Conservation (phyloP, 1,140 invertebrate species). For the Lucilia sericata region DNA sequence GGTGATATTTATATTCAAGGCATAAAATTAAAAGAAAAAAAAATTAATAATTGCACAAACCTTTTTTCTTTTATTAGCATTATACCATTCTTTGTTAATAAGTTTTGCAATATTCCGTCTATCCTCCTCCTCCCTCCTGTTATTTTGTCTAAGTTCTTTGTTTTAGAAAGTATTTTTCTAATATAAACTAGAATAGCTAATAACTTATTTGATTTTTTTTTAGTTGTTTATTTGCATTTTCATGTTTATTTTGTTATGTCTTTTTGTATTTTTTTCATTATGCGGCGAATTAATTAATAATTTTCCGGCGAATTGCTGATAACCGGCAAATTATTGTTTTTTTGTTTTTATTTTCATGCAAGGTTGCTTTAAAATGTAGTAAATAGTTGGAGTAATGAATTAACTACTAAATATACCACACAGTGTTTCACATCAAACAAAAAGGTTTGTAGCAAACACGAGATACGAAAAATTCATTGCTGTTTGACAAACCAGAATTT, state of each 20-base stretch:
- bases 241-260: background rate
- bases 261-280: background rate
- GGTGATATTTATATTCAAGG: no score
- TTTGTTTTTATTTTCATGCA: background rate
- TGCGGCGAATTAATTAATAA: background rate
- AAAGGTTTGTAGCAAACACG: no score
- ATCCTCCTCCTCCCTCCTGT: background rate
- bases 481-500: no score
- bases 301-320: background rate
- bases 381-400: no score
- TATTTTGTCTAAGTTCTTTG: background rate
- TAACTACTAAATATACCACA: no score
- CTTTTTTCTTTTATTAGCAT: no score
- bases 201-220: background rate
- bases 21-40: no score
- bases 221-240: slow-evolving; percentile 22
- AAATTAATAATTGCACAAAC: background rate
- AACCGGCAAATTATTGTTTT: background rate
- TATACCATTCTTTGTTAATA: background rate
- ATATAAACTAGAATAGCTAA: background rate
- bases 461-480: no score
- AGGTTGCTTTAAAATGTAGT: background rate
- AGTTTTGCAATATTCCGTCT: background rate
- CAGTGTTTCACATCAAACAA: no score
- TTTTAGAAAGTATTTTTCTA: background rate